A percentile compares a stretch with the other conserved stretches of the same genome.
Conservation (phyloP, 2,113 vertebrate species). For the Choloepus hoffmanni region DNA sequence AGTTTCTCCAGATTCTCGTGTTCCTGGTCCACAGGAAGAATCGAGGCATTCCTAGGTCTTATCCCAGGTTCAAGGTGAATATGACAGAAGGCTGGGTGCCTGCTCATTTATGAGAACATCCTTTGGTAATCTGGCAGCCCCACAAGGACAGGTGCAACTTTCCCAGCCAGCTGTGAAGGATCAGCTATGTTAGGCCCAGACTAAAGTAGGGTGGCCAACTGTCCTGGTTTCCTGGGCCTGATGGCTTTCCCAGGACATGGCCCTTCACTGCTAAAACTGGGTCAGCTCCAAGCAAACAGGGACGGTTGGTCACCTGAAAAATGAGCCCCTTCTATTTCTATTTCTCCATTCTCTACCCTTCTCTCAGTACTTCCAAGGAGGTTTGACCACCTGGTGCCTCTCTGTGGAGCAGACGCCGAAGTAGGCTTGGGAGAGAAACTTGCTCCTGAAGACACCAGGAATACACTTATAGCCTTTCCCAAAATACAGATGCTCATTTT, state of each 20-base stretch:
- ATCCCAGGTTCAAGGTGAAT: not conserved
- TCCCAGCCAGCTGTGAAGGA: not conserved
- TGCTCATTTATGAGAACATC: not conserved
- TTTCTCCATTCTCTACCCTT: not conserved
- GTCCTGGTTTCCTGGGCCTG: not conserved
- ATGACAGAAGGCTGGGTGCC: not conserved
- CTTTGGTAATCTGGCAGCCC: not conserved
- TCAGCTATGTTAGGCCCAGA: not conserved
- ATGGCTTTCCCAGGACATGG: not conserved
- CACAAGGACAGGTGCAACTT: not conserved
- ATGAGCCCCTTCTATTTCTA: not conserved
- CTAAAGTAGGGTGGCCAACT: not conserved
- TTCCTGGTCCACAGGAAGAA: not conserved
- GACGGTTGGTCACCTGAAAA: not conserved
- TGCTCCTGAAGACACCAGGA: not conserved
- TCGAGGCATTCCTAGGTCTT: not conserved
- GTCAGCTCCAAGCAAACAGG: not conserved
- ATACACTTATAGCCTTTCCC: not conserved
- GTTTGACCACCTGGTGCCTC: not conserved
- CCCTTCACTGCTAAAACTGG: not conserved
- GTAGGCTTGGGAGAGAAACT: not conserved
- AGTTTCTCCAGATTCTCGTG: not conserved
- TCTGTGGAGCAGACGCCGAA: not conserved
- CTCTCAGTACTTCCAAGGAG: not conserved
- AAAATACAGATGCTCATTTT: not conserved